Percentiles rank a stretch among this genome's conserved stretches.
Evolutionary conservation across 2,888 invertebrate species (phyloP).

Genomic region (Scrobipalpa costella): DNA sequence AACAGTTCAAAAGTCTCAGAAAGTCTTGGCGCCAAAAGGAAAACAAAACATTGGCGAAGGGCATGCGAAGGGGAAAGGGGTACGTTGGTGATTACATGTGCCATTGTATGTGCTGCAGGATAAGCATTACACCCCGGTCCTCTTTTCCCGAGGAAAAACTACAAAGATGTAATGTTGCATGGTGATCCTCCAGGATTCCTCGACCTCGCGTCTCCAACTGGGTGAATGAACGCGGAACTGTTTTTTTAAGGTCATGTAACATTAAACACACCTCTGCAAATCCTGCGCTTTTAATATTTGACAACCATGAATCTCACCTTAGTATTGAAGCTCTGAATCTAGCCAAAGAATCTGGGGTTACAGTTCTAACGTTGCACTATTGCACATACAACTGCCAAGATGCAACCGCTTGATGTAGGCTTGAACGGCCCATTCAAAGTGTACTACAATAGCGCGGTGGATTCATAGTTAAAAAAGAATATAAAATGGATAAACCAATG

Average conservation of each 20-base stretch:
- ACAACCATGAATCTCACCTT: slow-evolving; percentile 37
- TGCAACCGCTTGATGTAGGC: slow-evolving; percentile 32
- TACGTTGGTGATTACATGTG: slow-evolving; percentile 41
- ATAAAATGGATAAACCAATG: too few relatives aligned
- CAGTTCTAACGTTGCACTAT: slow-evolving; percentile 29
- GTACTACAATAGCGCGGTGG: not conserved
- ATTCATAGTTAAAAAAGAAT: not conserved
- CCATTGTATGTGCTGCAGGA: slow-evolving; percentile 38
- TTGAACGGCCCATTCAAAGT: slow-evolving; percentile 28
- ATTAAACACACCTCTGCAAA: slow-evolving; percentile 43
- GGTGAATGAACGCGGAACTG: slow-evolving; percentile 53
- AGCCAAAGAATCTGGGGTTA: slow-evolving; percentile 29
- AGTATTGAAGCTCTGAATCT: slow-evolving; percentile 31
- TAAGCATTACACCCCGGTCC: slow-evolving; percentile 39
- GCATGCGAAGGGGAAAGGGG: slow-evolving; percentile 40
- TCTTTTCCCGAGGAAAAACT: not conserved
- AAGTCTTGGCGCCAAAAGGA: slow-evolving; percentile 30
- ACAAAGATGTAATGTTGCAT: slow-evolving; percentile 41
- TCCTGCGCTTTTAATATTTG: slow-evolving; percentile 43
- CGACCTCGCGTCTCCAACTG: slow-evolving; percentile 47
- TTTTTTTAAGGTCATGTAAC: too few relatives aligned
- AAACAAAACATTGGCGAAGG: slow-evolving; percentile 43
- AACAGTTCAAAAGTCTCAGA: slow-evolving; percentile 29
- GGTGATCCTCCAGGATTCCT: slow-evolving; percentile 52
- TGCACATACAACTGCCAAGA: slow-evolving; percentile 30